Evolutionary conservation across 2,888 invertebrate species (phyloP).

Genomic region (Tetragonisca angustula): DNA sequence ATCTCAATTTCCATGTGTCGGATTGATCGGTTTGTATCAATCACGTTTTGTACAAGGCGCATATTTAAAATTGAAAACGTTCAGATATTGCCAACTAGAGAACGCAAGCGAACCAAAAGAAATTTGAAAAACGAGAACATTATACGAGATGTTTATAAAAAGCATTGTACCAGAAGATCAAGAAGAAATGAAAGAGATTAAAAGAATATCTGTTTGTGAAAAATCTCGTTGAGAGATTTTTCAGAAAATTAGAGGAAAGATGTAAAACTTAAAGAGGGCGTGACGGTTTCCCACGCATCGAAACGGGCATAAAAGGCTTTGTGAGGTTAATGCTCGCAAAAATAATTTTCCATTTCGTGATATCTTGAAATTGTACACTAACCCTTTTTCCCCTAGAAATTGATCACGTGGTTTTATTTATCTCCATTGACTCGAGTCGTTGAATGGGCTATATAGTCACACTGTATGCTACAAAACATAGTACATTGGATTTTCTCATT

Average conservation of each 20-base stretch:
- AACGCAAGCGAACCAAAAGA: too few relatives aligned
- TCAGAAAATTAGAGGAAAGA: background rate
- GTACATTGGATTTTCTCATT: background rate
- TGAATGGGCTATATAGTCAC: conserved; percentile 10
- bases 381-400: conserved; percentile 3
- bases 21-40: too few relatives aligned
- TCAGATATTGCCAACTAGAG: too few relatives aligned
- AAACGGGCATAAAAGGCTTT: background rate
- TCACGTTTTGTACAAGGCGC: too few relatives aligned
- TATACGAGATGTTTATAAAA: too few relatives aligned
- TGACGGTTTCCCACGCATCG: background rate
- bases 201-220: background rate
- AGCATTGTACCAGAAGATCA: too few relatives aligned
- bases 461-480: too few relatives aligned
- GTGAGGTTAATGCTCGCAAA: background rate
- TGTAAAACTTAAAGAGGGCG: background rate
- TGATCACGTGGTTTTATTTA: conserved; percentile 6
- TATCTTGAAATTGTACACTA: background rate
- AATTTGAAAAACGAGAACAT: too few relatives aligned
- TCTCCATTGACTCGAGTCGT: background rate
- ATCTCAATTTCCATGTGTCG: too few relatives aligned
- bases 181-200: too few relatives aligned
- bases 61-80: too few relatives aligned
- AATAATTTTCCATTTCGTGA: background rate
- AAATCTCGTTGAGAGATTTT: background rate